Percentiles rank a stretch among this genome's conserved stretches.
phyloP scores from a whole-genome alignment of 2,797 vertebrate genomes.

The Lindbergichthys nudifrons region DNA sequence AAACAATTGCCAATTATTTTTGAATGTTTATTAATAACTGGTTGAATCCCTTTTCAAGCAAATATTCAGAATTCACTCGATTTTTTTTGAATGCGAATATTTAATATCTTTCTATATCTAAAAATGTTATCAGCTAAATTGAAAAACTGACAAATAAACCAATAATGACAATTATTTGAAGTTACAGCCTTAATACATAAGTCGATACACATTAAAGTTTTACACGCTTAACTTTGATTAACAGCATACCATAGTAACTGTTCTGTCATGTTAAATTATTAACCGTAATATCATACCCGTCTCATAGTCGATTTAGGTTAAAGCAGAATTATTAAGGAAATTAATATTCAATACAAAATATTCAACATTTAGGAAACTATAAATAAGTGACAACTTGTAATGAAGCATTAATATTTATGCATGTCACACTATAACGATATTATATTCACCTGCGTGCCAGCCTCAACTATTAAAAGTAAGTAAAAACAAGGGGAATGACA shows the following conservation, averaged over 20 bases:
- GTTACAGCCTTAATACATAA: neutral
- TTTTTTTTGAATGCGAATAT: neutral
- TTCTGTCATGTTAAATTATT: conserved; percentile 22
- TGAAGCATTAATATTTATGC: neutral
- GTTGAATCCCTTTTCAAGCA: neutral
- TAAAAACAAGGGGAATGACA: conserved; percentile 38
- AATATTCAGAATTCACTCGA: no score
- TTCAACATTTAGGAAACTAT: conserved; percentile 4
- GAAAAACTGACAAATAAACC: neutral
- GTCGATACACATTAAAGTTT: neutral
- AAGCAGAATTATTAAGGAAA: conserved; percentile 19
- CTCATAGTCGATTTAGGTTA: neutral
- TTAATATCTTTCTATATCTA: neutral
- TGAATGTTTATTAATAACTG: no score
- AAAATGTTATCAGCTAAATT: neutral
- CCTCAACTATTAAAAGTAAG: conserved; percentile 13
- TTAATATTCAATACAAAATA: conserved; percentile 17
- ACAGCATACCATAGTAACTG: neutral
- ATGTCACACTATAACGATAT: conserved; percentile 5
- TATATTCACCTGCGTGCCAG: neutral
- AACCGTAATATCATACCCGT: neutral
- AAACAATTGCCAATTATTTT: no score
- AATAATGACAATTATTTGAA: neutral
- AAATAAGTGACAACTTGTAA: neutral
- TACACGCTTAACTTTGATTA: neutral